phyloP scores from a whole-genome alignment of 2,797 vertebrate genomes.

The Coluber constrictor region DNA sequence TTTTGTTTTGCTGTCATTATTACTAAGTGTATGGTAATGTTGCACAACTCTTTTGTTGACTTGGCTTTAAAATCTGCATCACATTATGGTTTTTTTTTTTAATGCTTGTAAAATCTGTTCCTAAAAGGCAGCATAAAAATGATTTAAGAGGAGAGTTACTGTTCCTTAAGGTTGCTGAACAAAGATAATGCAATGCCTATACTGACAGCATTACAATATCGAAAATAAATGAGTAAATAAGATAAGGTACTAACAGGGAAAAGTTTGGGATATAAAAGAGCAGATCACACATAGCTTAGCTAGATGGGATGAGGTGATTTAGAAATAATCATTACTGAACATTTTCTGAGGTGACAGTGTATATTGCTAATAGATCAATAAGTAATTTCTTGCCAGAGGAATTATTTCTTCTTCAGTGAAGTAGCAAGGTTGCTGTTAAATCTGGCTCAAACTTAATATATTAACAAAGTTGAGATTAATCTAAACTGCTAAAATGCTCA shows the following conservation, averaged over 20 bases:
- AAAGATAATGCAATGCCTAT: background rate
- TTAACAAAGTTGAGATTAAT: constrained; percentile 58
- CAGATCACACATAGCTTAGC: constrained; percentile 48
- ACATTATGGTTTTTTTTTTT: background rate
- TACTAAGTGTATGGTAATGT: background rate
- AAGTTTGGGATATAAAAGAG: constrained; percentile 25
- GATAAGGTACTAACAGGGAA: constrained; percentile 12
- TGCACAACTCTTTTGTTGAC: background rate
- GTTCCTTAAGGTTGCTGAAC: background rate
- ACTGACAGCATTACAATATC: background rate
- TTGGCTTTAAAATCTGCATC: background rate
- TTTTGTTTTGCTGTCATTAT: background rate
- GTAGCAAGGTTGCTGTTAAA: constrained; percentile 50
- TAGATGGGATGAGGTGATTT: constrained; percentile 26
- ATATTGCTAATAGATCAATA: constrained; percentile 69
- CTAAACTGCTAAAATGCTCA: constrained; percentile 56
- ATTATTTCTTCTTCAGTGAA: constrained; percentile 51
- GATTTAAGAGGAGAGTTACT: background rate
- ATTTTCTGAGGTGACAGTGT: constrained; percentile 60
- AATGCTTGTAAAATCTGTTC: background rate
- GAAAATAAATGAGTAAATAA: background rate
- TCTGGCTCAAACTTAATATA: constrained; percentile 54
- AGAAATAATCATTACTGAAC: constrained; percentile 53
- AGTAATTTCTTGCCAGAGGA: constrained; percentile 62
- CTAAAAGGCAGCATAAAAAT: background rate